A percentile compares a stretch with the other conserved stretches of the same genome.
These are phyloP conservation scores for Tympanuchus pallidicinctus DNA, from an alignment of 2,113 vertebrate genomes.

Conservation along the genomic window DNA sequence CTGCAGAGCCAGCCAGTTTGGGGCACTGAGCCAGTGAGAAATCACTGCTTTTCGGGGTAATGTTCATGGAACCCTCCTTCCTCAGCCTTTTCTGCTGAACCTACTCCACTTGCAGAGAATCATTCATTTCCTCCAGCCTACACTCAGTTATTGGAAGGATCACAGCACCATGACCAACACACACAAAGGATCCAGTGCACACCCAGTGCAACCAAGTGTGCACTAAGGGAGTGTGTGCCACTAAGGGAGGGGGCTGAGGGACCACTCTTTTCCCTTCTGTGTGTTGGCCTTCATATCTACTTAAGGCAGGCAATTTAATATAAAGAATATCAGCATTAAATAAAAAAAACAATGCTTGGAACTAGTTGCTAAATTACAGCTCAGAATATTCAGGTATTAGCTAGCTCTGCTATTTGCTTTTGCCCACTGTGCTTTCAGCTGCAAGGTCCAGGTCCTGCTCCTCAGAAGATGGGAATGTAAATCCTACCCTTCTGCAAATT, in stretches of 20 bases:
- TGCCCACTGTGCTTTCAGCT: not conserved
- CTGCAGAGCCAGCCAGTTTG: not conserved
- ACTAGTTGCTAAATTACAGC: not conserved
- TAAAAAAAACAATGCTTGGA: not conserved
- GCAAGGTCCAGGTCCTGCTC: not conserved
- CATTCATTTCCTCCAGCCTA: not conserved
- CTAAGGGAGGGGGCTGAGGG: not conserved
- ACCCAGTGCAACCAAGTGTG: fast-evolving
- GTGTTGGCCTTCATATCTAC: no score
- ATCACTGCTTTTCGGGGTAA: not conserved
- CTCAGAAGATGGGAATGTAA: not conserved
- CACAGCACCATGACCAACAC: fast-evolving
- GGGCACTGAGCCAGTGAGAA: not conserved
- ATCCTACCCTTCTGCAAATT: not conserved
- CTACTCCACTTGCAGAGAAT: not conserved
- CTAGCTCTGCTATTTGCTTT: not conserved
- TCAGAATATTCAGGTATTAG: not conserved
- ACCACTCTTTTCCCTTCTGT: no score
- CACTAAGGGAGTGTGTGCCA: fast-evolving
- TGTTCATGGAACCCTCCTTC: not conserved
- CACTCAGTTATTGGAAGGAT: no score
- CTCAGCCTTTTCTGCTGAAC: not conserved
- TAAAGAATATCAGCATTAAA: not conserved
- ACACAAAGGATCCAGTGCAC: not conserved
- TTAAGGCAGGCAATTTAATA: not conserved